Evolutionary conservation across 2,113 vertebrate genomes (phyloP).

Genomic region (Lathamus discolor): DNA sequence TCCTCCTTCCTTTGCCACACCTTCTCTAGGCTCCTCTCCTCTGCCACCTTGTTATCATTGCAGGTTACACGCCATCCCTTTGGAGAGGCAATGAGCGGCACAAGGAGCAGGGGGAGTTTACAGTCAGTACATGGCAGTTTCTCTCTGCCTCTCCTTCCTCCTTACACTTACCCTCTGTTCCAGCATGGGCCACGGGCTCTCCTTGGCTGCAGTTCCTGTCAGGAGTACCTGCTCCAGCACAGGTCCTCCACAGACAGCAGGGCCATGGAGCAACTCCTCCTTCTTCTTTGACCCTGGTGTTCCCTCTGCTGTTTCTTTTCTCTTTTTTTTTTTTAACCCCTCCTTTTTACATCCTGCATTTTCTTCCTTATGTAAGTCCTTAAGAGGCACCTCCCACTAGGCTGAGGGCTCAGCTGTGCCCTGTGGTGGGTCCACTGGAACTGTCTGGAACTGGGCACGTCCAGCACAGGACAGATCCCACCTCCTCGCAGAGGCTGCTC

Average conservation of each 20-base stretch:
- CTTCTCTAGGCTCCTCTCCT: not conserved
- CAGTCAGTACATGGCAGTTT: accelerated
- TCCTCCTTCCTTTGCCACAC: not conserved
- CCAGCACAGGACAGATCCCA: accelerated
- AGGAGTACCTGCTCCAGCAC: not conserved
- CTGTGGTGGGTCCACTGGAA: not conserved
- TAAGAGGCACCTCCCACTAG: not conserved
- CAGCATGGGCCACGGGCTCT: accelerated
- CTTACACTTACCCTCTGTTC: not conserved
- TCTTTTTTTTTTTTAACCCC: too few relatives aligned
- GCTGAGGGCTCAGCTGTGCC: not conserved
- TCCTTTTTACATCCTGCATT: not conserved
- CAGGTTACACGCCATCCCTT: too few relatives aligned
- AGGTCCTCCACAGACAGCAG: not conserved
- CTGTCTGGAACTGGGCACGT: not conserved
- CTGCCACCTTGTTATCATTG: accelerated
- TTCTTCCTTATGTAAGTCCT: not conserved
- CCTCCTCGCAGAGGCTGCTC: not conserved
- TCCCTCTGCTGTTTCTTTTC: not conserved
- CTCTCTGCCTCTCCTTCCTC: not conserved
- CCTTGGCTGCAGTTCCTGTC: not conserved
- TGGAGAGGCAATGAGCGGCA: not conserved
- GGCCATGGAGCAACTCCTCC: not conserved
- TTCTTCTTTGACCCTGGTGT: not conserved
- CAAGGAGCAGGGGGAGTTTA: not conserved